Evolutionary conservation across 2,113 vertebrate genomes (phyloP).

Genomic region (Riparia riparia): DNA sequence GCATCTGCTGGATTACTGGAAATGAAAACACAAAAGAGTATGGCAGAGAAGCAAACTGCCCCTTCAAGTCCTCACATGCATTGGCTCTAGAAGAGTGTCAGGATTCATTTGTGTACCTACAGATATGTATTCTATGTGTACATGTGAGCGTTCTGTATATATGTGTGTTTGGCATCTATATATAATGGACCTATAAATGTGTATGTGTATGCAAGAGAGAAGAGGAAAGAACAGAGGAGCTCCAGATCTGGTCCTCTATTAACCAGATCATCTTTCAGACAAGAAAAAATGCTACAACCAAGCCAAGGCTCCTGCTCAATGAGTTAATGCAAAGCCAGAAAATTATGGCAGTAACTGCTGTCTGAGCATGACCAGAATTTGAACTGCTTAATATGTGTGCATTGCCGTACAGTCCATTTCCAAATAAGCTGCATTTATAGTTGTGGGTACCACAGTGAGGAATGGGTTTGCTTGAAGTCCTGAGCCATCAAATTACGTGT

Average conservation of each 20-base stretch:
- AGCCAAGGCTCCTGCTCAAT: slow-evolving; percentile 72
- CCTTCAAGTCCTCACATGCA: slow-evolving; percentile 12
- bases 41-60: neutral
- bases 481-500: neutral
- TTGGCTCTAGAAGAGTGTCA: slow-evolving; percentile 6
- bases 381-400: slow-evolving; percentile 3
- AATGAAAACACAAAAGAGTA: slow-evolving; percentile 26
- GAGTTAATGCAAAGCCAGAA: slow-evolving; percentile 66
- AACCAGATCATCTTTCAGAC: slow-evolving; percentile 71
- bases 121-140: no score
- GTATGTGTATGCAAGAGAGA: neutral
- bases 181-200: neutral
- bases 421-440: neutral
- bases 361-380: slow-evolving; percentile 50
- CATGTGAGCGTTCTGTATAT: neutral
- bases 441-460: neutral
- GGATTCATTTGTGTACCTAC: neutral
- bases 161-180: neutral
- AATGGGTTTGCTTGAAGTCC: neutral
- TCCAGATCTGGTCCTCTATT: slow-evolving; percentile 62
- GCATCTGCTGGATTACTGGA: slow-evolving; percentile 16
- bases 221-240: slow-evolving; percentile 1
- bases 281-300: slow-evolving; percentile 64
- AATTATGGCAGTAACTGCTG: slow-evolving; percentile 52
- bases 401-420: neutral